A percentile compares a stretch with the other conserved stretches of the same genome.
Conservation (phyloP, 2,888 invertebrate genomes). For the Luperina testacea region DNA sequence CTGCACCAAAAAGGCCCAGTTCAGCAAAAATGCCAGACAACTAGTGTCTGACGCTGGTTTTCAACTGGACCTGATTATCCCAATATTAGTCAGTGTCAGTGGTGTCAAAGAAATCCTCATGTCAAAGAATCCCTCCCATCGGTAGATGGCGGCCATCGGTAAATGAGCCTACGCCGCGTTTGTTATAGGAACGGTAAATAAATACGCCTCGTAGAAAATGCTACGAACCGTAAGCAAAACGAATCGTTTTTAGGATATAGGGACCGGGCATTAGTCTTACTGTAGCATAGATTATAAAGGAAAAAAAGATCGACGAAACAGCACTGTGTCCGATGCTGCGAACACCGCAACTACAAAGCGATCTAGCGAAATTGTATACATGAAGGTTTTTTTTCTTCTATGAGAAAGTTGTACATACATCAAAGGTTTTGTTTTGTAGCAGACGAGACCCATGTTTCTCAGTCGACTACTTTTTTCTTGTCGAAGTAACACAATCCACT, state of each 20-base stretch:
- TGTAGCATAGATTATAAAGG: neutral
- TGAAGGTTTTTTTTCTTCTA: constrained; percentile 56
- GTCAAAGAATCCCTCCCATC: no score
- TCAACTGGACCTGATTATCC: neutral
- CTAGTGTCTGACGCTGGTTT: no score
- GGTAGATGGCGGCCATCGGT: no score
- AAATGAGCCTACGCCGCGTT: no score
- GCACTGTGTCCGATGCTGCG: neutral
- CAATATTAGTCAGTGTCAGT: constrained; percentile 1
- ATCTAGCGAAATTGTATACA: constrained; percentile 65
- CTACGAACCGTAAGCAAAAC: no score
- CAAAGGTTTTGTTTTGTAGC: constrained; percentile 73
- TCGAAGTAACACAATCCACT: constrained; percentile 75
- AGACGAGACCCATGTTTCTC: constrained; percentile 71
- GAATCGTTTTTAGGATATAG: no score
- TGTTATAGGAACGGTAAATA: no score
- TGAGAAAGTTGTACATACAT: constrained; percentile 69
- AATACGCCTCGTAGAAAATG: no score
- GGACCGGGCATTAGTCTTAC: neutral
- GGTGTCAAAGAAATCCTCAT: neutral
- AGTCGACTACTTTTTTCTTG: constrained; percentile 77
- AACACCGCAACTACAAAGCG: constrained; percentile 44
- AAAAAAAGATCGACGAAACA: constrained; percentile 14
- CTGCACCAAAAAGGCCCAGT: no score
- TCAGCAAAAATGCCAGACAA: no score